phyloP scores from a whole-genome alignment of 2,888 invertebrate species.

The Euproctis similis region DNA sequence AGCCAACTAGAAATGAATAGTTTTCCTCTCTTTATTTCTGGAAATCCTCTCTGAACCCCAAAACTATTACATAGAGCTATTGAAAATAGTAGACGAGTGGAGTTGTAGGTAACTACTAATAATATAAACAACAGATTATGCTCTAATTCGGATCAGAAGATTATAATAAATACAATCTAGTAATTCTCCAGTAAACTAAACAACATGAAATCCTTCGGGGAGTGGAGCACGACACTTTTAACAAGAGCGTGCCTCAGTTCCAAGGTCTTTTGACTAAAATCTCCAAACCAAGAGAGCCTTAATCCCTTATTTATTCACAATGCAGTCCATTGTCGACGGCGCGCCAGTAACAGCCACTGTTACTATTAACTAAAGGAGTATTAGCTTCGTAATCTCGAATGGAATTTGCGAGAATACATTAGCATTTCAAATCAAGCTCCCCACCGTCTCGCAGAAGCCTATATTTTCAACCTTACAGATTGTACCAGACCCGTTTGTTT shows the following conservation, averaged over 20 bases:
- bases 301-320: conserved; percentile 29
- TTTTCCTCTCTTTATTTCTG: too few relatives aligned
- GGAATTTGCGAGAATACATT: conserved; percentile 37
- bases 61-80: too few relatives aligned
- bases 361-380: conserved; percentile 34
- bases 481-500: conserved; percentile 19
- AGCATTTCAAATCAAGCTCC: conserved; percentile 42
- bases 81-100: too few relatives aligned
- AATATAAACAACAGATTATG: too few relatives aligned
- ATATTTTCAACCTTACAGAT: conserved; percentile 29
- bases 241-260: conserved; percentile 5
- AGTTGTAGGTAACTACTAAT: too few relatives aligned
- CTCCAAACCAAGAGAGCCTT: conserved; percentile 15
- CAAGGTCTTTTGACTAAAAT: conserved; percentile 12
- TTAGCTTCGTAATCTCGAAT: conserved; percentile 38
- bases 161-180: background rate
- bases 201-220: background rate
- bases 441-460: conserved; percentile 26
- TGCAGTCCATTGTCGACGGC: conserved; percentile 25
- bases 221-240: conserved; percentile 7
- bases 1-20: too few relatives aligned
- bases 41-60: too few relatives aligned
- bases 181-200: background rate
- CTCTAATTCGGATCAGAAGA: too few relatives aligned
- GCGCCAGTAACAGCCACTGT: conserved; percentile 24